phyloP scores from a whole-genome alignment of 2,888 invertebrate species.

The Dendrolimus houi region DNA sequence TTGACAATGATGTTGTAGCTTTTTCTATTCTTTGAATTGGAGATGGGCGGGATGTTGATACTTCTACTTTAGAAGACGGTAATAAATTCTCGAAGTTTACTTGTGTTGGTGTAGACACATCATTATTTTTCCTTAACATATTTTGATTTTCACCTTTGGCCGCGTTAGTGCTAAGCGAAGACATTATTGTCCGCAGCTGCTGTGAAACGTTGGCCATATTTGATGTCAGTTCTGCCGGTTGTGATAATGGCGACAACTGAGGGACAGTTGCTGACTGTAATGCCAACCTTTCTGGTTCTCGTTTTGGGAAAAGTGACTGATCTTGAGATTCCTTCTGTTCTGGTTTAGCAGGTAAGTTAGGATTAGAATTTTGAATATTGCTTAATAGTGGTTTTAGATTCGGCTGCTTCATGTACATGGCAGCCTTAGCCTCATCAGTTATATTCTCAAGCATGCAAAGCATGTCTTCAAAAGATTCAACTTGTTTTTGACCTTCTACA shows the following conservation, averaged over 20 bases:
- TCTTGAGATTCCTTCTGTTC: slow-evolving; percentile 43
- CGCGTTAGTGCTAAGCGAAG: slow-evolving; percentile 74
- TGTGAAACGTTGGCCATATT: slow-evolving; percentile 84
- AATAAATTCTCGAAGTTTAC: slow-evolving; percentile 69
- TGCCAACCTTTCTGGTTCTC: slow-evolving; percentile 48
- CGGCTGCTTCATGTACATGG: slow-evolving; percentile 41
- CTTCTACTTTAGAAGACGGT: slow-evolving; percentile 70
- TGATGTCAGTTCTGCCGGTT: slow-evolving; percentile 82
- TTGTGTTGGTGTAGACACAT: slow-evolving; percentile 59
- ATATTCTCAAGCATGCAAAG: slow-evolving; percentile 83
- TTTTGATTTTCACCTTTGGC: slow-evolving; percentile 69
- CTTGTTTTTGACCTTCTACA: slow-evolving; percentile 72
- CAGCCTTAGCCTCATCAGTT: slow-evolving; percentile 53
- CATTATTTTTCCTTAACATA: slow-evolving; percentile 63
- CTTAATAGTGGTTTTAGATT: slow-evolving; percentile 26
- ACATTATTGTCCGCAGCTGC: slow-evolving; percentile 80
- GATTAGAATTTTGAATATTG: slow-evolving; percentile 25
- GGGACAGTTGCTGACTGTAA: slow-evolving; percentile 76
- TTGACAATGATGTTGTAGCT: slow-evolving; percentile 30
- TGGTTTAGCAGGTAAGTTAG: slow-evolving; percentile 24
- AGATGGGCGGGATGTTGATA: slow-evolving; percentile 50
- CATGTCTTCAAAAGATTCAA: slow-evolving; percentile 82
- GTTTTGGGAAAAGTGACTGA: slow-evolving; percentile 38
- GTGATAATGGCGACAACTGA: slow-evolving; percentile 82
- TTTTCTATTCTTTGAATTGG: slow-evolving; percentile 57